Evolutionary conservation across 2,113 vertebrate species (phyloP).

Genomic region (Notarius lentiginosus): DNA sequence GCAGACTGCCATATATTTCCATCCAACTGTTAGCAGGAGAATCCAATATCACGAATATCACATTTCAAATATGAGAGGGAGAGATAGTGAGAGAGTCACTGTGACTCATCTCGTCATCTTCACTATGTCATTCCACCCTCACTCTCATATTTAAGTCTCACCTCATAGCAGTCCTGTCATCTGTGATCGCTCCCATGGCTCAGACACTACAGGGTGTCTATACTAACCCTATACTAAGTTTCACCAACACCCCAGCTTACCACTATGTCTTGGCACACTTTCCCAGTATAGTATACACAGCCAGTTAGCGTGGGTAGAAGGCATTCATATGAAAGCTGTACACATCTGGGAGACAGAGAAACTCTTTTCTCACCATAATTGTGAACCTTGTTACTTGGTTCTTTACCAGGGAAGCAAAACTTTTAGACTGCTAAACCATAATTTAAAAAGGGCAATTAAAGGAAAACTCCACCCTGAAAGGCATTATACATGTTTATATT

Average conservation of each 20-base stretch:
- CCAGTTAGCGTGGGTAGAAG: neutral
- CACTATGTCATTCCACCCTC: slow-evolving; percentile 17
- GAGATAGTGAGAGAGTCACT: slow-evolving; percentile 22
- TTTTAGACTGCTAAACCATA: neutral
- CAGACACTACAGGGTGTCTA: slow-evolving; percentile 4
- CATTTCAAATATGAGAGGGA: slow-evolving; percentile 34
- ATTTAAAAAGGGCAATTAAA: neutral
- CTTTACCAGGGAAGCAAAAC: neutral
- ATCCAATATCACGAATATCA: slow-evolving; percentile 37
- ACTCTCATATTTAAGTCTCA: slow-evolving; percentile 23
- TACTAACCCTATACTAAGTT: neutral
- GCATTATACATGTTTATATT: neutral
- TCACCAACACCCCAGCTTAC: neutral
- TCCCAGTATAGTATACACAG: neutral
- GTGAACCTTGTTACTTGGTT: neutral
- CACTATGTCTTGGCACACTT: slow-evolving; percentile 7
- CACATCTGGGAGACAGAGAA: slow-evolving; percentile 13
- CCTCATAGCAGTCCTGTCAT: slow-evolving; percentile 29
- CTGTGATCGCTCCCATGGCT: neutral
- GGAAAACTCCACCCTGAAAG: neutral
- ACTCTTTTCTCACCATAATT: neutral
- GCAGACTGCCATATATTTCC: slow-evolving; percentile 36
- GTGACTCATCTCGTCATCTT: slow-evolving; percentile 38
- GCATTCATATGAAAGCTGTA: neutral
- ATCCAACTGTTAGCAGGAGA: slow-evolving; percentile 47